These are phyloP conservation scores for Acleris literana DNA, from an alignment of 2,888 invertebrate genomes.

Conservation along the genomic window DNA sequence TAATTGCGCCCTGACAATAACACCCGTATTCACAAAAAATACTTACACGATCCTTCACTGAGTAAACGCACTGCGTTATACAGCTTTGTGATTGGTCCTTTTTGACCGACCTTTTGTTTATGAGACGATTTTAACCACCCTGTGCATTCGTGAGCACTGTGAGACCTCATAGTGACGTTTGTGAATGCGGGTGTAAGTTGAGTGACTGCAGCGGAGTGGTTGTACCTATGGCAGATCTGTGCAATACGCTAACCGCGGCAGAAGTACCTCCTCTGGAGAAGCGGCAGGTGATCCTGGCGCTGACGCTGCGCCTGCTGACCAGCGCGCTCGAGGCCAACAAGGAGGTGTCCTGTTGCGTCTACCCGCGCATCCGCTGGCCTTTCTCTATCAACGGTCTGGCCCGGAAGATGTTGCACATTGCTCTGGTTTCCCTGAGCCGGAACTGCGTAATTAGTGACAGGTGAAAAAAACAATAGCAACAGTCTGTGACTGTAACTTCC, in stretches of 20 bases:
- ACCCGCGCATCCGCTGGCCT: constrained; percentile 66
- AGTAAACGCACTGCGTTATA: too few species aligned
- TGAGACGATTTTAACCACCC: too few species aligned
- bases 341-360: constrained; percentile 56
- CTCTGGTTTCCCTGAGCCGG: constrained; percentile 56
- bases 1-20: too few species aligned
- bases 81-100: too few species aligned
- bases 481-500: too few species aligned
- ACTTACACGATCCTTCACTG: too few species aligned
- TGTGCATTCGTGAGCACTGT: too few species aligned
- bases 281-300: constrained; percentile 58
- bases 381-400: constrained; percentile 49
- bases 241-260: constrained; percentile 57
- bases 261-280: constrained; percentile 65
- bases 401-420: constrained; percentile 54
- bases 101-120: too few species aligned
- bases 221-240: constrained; percentile 57
- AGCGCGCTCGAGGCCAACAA: constrained; percentile 45
- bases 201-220: background rate
- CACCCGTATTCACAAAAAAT: too few species aligned
- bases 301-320: constrained; percentile 58
- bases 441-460: constrained; percentile 62
- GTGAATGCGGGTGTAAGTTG: too few species aligned
- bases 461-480: constrained; percentile 42
- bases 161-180: too few species aligned